Conservation (phyloP, 2,113 vertebrate species). For the Halcyon senegalensis region DNA sequence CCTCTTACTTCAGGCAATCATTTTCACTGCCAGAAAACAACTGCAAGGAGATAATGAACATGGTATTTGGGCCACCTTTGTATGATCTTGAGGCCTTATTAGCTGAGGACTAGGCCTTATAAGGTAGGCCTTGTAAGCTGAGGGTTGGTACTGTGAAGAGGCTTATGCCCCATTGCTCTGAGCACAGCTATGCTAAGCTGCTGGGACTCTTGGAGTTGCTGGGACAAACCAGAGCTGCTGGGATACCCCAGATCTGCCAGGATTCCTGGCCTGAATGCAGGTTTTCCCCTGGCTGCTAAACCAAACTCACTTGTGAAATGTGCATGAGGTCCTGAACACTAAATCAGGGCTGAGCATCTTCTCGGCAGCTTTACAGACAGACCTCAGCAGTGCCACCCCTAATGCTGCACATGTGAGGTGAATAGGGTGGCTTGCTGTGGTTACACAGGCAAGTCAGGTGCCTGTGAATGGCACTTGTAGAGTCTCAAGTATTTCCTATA, state of each 20-base stretch:
- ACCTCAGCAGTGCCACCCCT: accelerated
- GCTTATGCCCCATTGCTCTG: background rate
- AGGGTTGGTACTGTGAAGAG: background rate
- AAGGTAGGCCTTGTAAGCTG: background rate
- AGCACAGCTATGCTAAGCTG: background rate
- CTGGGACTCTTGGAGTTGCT: background rate
- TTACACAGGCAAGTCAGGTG: background rate
- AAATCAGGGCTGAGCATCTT: background rate
- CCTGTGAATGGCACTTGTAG: background rate
- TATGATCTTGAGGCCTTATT: background rate
- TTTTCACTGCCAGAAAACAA: background rate
- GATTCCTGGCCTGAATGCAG: background rate
- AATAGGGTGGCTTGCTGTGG: accelerated
- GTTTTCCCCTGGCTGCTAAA: background rate
- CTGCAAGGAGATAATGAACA: background rate
- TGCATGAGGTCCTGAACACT: accelerated
- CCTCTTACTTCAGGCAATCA: background rate
- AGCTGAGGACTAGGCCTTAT: background rate
- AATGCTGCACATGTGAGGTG: background rate
- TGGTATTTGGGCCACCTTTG: background rate
- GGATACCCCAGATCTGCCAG: background rate
- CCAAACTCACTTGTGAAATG: accelerated
- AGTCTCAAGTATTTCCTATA: background rate
- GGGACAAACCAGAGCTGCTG: background rate
- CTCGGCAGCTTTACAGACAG: background rate